phyloP scores from a whole-genome alignment of 2,113 vertebrate species.

The Proterorhinus semilunaris region DNA sequence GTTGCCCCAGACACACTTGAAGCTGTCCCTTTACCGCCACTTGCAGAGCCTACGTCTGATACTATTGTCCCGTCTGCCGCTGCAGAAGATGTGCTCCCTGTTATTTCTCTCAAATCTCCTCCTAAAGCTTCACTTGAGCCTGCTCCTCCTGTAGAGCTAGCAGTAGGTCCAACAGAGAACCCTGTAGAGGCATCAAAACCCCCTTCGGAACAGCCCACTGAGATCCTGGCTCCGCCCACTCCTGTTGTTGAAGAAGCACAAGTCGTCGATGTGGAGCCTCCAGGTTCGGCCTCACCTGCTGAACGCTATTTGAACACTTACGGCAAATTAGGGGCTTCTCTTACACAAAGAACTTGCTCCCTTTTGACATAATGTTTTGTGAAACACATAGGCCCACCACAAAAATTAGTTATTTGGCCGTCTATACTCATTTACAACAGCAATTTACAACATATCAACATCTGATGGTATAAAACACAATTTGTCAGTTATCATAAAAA shows the following conservation, averaged over 20 bases:
- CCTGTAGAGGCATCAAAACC: conserved; percentile 18
- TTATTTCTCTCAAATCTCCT: neutral
- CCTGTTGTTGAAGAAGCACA: conserved; percentile 26
- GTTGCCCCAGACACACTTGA: conserved; percentile 5
- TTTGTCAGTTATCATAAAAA: no score
- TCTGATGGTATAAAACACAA: no score
- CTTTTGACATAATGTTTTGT: no score
- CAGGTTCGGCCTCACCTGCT: conserved; percentile 32
- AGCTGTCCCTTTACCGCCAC: neutral
- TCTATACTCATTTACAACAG: no score
- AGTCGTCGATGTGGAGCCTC: conserved; percentile 5
- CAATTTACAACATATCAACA: no score
- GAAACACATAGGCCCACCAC: no score
- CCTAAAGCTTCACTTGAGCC: conserved; percentile 27
- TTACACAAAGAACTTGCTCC: no score
- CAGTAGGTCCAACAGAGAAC: conserved; percentile 11
- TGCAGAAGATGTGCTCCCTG: conserved; percentile 9
- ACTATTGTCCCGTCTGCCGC: neutral
- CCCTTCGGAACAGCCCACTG: conserved; percentile 18
- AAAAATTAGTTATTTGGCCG: no score
- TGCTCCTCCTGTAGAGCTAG: conserved; percentile 22
- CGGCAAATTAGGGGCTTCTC: neutral
- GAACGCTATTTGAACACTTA: neutral
- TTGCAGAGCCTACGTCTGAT: neutral
- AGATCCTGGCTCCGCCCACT: conserved; percentile 17